phyloP scores from a whole-genome alignment of 2,888 invertebrate genomes.

The Metellina segmentata region DNA sequence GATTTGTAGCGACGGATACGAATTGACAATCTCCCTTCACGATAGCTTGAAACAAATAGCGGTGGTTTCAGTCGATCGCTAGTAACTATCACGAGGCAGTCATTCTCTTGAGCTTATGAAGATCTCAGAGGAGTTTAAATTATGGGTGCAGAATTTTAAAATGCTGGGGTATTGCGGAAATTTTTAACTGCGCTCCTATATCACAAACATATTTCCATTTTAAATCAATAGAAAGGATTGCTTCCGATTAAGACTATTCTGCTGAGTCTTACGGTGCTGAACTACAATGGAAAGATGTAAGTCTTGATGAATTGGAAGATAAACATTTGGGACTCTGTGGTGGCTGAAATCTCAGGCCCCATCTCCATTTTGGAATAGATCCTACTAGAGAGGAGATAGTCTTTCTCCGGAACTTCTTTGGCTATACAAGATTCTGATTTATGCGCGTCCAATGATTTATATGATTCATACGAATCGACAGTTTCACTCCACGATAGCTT shows the following conservation, averaged over 20 bases:
- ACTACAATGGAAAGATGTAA: slow-evolving; percentile 74
- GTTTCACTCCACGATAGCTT: slow-evolving; percentile 59
- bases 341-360: slow-evolving; percentile 51
- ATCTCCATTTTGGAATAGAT: slow-evolving; percentile 55
- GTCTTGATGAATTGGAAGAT: slow-evolving; percentile 73
- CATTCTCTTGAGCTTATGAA: neutral
- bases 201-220: too few species aligned
- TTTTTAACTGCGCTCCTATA: neutral
- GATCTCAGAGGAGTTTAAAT: neutral
- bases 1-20: slow-evolving; percentile 69
- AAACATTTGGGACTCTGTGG: slow-evolving; percentile 74
- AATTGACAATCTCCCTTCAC: slow-evolving; percentile 73
- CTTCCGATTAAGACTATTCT: too few species aligned
- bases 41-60: slow-evolving; percentile 53
- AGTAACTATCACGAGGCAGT: neutral
- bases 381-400: slow-evolving; percentile 36
- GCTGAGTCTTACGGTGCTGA: neutral
- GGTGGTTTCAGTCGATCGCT: neutral
- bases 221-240: too few species aligned
- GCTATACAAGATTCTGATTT: slow-evolving; percentile 9
- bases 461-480: slow-evolving; percentile 64
- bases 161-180: neutral
- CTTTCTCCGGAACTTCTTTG: slow-evolving; percentile 53
- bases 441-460: slow-evolving; percentile 68
- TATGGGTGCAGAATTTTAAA: neutral